Evolutionary conservation across 2,113 vertebrate genomes (phyloP).

Genomic region (Corythaixoides concolor): DNA sequence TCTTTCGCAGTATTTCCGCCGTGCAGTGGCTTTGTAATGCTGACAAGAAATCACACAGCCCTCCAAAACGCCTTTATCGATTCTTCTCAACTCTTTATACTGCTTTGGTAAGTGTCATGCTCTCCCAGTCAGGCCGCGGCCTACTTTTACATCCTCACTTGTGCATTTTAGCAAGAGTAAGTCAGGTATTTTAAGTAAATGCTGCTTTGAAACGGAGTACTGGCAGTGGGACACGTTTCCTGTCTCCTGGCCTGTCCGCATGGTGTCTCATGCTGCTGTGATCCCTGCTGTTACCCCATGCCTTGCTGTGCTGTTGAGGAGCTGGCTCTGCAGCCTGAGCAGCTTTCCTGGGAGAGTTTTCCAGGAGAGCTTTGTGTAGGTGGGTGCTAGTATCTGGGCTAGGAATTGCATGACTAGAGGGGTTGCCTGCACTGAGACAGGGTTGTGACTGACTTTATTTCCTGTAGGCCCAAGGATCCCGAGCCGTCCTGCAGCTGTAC

Average conservation of each 20-base stretch:
- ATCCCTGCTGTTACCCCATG: background rate
- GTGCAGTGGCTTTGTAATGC: conserved; percentile 98
- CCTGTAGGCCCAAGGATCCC: conserved; percentile 83
- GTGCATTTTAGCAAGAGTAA: background rate
- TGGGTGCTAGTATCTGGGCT: background rate
- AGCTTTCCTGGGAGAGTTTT: background rate
- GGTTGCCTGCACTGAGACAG: background rate
- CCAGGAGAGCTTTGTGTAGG: background rate
- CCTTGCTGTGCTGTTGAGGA: background rate
- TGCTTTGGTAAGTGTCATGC: conserved; percentile 77
- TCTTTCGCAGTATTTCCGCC: conserved; percentile 86
- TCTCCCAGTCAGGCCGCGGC: background rate
- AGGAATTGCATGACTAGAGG: background rate
- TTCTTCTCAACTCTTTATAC: conserved; percentile 94
- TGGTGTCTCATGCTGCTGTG: background rate
- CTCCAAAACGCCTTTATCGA: conserved; percentile 85
- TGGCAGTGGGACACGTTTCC: background rate
- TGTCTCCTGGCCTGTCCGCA: background rate
- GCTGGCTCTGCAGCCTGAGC: background rate
- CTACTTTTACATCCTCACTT: background rate
- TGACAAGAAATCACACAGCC: conserved; percentile 89
- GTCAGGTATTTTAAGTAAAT: background rate
- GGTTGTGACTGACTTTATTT: background rate
- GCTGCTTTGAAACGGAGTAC: background rate
- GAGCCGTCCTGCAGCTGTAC: conserved; percentile 94